Evolutionary conservation across 2,888 invertebrate species (phyloP), one percentile per base, ranked within the genome.

Genomic region (Sminthurides aquaticus): DNA sequence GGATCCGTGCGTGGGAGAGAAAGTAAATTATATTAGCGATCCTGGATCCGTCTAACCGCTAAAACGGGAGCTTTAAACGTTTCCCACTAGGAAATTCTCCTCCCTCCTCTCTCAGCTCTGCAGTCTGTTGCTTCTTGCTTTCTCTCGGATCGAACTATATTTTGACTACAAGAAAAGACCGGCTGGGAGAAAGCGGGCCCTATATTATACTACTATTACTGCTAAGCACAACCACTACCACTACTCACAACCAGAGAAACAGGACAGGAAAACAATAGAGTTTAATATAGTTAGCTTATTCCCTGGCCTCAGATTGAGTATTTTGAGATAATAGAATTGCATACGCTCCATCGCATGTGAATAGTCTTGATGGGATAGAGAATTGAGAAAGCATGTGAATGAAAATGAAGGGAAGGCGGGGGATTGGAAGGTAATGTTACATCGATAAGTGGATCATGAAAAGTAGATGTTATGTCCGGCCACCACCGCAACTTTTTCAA

Each of bases 301-400:
- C 55, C 52, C 29, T 20, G 26, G 5, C 29, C 52, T 28, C 34
- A 34, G 15, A 34, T 52, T 65, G 65, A 68, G 60, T 68, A 65
- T 15, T 15, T 15, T 34, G 43, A n/a, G 43, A 34, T 34, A 34
- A 34, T 34, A 34, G 43, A 34, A 34, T 34, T 15, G 43, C 15
- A 34, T 34, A 34, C 5, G 5, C 5, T 34, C 43, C 15, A 34
- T 34, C 43, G 43, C 5, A 34, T 34, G 43, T 34, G 43, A 15
- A 34, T 34, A 11, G 43, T 34, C 43, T 34, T 34, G 43, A 15
- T n/a, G n/a, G n/a, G n/a, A n/a, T n/a, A n/a, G n/a, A n/a, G n/a
- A n/a, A n/a, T n/a, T n/a, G 43, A 34, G 43, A 34, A 34, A 34
- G 43, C 15, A 34, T 11, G 15, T 5, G 5, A 34, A 15, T 34